Base-by-base conservation (phyloP, 2,113 vertebrate species). In the Cynocephalus volans region DNA sequence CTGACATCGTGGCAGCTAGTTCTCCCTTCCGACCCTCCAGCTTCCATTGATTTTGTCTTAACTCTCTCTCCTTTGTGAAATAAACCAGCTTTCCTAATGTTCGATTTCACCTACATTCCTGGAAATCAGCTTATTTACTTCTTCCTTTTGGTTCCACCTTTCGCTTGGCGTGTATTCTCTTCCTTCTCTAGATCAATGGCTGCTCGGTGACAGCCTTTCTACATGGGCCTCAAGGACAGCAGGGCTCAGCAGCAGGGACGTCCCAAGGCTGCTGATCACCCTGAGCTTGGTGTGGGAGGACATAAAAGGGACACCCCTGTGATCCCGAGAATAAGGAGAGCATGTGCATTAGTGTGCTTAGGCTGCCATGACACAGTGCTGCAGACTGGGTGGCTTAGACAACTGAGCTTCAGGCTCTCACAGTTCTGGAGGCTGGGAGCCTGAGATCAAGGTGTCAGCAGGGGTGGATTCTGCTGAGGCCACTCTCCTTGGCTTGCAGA, bases 61-160 rank as follows among this genome's bases (percentile, higher is more conserved):
- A n/a, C 1, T 24, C 88, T 79, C 76, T 77, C 88, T 93, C 45
- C 70, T 96, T 86, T 86, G 93, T 93, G 93, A 96, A 85, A 90
- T 62, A 79, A 86, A 91, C 50, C 72, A 58, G 85, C 45, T 70
- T 65, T 90, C 84, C 77, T 6, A 69, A 62, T 26, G 56, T 72
- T 67, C 58, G 75, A 67, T 62, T 76, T 87, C 70, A 72, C 48
- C 70, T 19, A 11, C 41, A 64, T 88, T 45, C 48, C 72, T 88
- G 62, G 54, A 88, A 64, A 75, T 54, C 70, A 60, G 80, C 67
- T 73, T 73, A 69, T 88, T 45, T 54, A 5, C 48, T 36, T 45
- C 2, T 60, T 54, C 8, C 54, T 84, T 60, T 82, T 12, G 83
- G n/a, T 24, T 75, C 23, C 45, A 28, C 45, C 31, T 64, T 50